phyloP scores from a whole-genome alignment of 2,797 vertebrate species.

The Gallirallus australis region DNA sequence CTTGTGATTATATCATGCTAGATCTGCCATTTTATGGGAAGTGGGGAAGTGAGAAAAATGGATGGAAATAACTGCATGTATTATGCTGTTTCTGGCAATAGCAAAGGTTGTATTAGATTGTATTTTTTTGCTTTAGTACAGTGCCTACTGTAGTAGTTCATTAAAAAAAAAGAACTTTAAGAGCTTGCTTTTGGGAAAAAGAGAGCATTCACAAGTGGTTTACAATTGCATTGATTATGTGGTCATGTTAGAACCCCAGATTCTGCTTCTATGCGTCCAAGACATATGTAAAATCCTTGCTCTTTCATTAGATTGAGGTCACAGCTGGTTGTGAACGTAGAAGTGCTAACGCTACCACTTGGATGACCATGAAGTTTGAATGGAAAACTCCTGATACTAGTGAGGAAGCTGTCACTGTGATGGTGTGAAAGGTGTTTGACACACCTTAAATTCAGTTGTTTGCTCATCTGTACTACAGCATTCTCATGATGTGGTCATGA shows the following conservation, averaged over 20 bases:
- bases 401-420: accelerated
- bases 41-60: neutral
- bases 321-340: accelerated
- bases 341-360: neutral
- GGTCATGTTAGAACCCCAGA: neutral
- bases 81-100: neutral
- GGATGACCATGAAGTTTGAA: neutral
- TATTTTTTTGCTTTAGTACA: neutral
- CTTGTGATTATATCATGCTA: neutral
- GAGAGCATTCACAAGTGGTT: neutral
- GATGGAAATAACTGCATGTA: neutral
- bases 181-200: neutral
- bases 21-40: neutral
- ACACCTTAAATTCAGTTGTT: neutral
- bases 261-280: neutral
- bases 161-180: neutral
- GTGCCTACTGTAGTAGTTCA: neutral
- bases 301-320: neutral
- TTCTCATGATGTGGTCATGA: neutral
- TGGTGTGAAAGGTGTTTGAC: neutral
- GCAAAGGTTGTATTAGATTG: neutral
- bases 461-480: neutral
- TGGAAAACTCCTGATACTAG: neutral
- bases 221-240: neutral
- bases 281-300: neutral